These are phyloP conservation scores for Uria aalge DNA, from an alignment of 2,113 vertebrate genomes.

Conservation along the genomic window DNA sequence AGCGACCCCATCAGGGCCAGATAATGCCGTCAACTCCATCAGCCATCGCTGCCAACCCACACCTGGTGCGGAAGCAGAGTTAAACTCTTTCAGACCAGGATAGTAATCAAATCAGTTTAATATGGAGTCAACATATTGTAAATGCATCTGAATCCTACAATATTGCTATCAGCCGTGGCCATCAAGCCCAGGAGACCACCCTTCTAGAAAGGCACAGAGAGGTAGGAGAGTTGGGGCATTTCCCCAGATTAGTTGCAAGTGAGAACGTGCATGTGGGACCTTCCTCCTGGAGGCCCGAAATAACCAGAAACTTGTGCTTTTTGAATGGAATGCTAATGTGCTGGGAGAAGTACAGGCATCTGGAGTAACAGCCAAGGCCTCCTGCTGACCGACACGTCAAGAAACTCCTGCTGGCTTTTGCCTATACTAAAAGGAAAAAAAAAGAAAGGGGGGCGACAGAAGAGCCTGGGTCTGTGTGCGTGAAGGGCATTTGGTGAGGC, in stretches of 20 bases:
- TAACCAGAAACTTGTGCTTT: background rate
- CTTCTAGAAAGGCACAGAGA: constrained; percentile 29
- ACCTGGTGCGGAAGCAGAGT: background rate
- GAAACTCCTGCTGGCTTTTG: background rate
- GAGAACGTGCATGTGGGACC: background rate
- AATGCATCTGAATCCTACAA: background rate
- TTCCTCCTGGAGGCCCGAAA: background rate
- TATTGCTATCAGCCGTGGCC: background rate
- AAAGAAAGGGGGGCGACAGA: accelerated
- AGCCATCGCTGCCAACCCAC: background rate
- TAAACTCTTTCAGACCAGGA: background rate
- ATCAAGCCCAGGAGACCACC: background rate
- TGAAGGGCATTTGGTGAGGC: background rate
- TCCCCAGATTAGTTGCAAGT: constrained; percentile 16
- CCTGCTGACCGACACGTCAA: background rate
- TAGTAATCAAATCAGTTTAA: constrained; percentile 32
- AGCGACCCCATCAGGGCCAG: background rate
- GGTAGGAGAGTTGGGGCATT: background rate
- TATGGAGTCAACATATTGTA: background rate
- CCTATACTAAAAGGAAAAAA: background rate
- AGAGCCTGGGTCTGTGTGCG: background rate
- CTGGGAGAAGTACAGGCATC: background rate
- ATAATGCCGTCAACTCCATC: background rate
- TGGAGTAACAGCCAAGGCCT: background rate
- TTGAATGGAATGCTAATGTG: background rate